These are phyloP conservation scores for Cyphomyrus discorhynchus DNA, from an alignment of 2,113 vertebrate genomes.

Conservation along the genomic window DNA sequence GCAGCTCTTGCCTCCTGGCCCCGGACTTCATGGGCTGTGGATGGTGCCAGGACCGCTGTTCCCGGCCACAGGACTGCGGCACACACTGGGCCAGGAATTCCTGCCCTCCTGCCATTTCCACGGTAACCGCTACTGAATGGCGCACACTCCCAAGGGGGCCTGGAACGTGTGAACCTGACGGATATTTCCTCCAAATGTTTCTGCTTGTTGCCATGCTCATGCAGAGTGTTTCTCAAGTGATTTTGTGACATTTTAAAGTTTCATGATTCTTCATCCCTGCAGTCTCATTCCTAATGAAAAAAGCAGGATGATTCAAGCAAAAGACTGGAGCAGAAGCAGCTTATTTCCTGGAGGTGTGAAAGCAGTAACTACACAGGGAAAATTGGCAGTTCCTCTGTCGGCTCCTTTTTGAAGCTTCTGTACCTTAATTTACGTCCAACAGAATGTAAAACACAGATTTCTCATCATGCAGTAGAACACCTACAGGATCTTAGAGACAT, in stretches of 20 bases:
- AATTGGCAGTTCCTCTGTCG: background rate
- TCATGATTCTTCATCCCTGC: background rate
- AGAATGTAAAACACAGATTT: background rate
- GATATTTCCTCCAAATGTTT: background rate
- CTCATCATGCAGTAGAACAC: background rate
- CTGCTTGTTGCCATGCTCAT: background rate
- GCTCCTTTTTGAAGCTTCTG: background rate
- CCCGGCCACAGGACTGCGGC: slow-evolving; percentile 56
- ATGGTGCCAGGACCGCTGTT: slow-evolving; percentile 79
- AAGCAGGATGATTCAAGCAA: background rate
- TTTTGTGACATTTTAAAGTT: background rate
- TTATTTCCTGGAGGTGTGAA: background rate
- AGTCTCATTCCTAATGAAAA: background rate
- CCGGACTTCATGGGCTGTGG: slow-evolving; percentile 82
- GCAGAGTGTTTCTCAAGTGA: background rate
- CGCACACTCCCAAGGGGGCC: background rate
- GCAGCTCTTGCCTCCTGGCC: slow-evolving; percentile 80
- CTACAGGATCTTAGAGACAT: background rate
- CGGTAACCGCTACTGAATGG: slow-evolving; percentile 60
- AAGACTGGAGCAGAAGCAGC: background rate
- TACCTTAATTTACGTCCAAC: background rate
- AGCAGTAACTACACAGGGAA: background rate
- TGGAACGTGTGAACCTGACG: background rate
- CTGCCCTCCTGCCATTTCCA: slow-evolving; percentile 72
- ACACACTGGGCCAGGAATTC: slow-evolving; percentile 73